These are phyloP conservation scores for Aphidius ervi DNA, from an alignment of 1,140 invertebrate species.

Conservation along the genomic window DNA sequence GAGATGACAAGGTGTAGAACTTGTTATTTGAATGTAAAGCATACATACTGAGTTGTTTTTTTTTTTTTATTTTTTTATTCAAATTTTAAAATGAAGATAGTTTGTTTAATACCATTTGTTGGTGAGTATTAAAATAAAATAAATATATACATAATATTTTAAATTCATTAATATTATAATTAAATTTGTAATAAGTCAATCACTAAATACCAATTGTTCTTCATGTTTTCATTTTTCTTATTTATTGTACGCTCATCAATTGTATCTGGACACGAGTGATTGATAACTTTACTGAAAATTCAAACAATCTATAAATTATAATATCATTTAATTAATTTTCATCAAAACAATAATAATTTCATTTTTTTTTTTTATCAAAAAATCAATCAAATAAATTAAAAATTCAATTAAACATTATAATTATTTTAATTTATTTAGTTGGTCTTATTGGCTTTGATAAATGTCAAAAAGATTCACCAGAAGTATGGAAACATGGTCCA, in stretches of 20 bases:
- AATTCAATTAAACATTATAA: neutral
- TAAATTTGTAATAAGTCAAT: conserved; percentile 97
- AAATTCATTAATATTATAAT: too few species aligned
- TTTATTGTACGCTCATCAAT: conserved; percentile 98
- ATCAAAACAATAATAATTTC: too few species aligned
- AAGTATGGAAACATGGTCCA: conserved; percentile 18
- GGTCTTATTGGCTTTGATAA: conserved; percentile 13
- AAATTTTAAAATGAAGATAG: conserved; percentile 8
- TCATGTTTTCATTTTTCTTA: conserved; percentile 97
- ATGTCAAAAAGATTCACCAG: conserved; percentile 16
- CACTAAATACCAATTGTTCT: conserved; percentile 96
- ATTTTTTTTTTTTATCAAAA: too few species aligned
- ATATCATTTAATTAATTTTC: neutral
- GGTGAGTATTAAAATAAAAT: neutral
- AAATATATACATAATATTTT: too few species aligned
- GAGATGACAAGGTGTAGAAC: too few species aligned
- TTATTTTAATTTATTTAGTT: neutral
- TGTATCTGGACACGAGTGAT: conserved; percentile 96
- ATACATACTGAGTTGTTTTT: too few species aligned
- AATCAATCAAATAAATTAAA: too few species aligned
- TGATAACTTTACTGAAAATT: conserved; percentile 90
- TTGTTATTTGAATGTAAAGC: too few species aligned
- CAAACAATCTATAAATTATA: neutral
- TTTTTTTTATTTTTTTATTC: too few species aligned
- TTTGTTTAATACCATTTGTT: conserved; percentile 18